Evolutionary conservation across 2,888 invertebrate species (phyloP).

Genomic region (Patella pellucida): DNA sequence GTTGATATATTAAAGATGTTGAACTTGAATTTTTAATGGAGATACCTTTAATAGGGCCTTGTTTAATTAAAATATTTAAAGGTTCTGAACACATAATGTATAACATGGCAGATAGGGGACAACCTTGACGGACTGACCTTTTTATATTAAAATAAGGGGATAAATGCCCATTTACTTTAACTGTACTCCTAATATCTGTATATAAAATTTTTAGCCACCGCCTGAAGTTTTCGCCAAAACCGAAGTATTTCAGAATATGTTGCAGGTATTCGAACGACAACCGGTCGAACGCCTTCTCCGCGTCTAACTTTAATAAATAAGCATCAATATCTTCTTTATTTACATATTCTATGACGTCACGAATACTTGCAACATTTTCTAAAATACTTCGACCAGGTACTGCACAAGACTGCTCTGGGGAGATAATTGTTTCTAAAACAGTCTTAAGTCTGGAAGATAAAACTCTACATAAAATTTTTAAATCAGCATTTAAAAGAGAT

Average conservation of each 20-base stretch:
- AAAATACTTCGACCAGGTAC: slow-evolving; percentile 40
- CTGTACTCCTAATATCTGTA: slow-evolving; percentile 30
- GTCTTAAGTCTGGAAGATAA: slow-evolving; percentile 32
- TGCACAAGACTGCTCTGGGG: slow-evolving; percentile 41
- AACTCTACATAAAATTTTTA: slow-evolving; percentile 42
- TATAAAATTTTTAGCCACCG: slow-evolving; percentile 15
- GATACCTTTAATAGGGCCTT: neutral
- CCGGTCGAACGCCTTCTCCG: slow-evolving; percentile 46
- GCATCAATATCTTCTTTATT: slow-evolving; percentile 35
- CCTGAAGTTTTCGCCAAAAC: slow-evolving; percentile 14
- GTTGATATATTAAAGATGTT: neutral
- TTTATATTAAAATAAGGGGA: slow-evolving; percentile 19
- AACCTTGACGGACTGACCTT: neutral
- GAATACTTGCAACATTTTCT: slow-evolving; percentile 40
- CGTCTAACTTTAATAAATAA: slow-evolving; percentile 40
- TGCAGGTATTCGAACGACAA: slow-evolving; percentile 39
- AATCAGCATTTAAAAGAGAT: slow-evolving; percentile 41
- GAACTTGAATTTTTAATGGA: neutral
- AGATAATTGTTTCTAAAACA: slow-evolving; percentile 35
- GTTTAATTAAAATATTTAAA: neutral
- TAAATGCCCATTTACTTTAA: slow-evolving; percentile 37
- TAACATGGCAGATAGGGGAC: neutral
- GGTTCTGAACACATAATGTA: neutral
- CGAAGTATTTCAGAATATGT: slow-evolving; percentile 14
- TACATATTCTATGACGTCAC: slow-evolving; percentile 40